Evolutionary conservation across 2,797 vertebrate genomes (phyloP), one percentile per base, ranked within the genome.

Genomic region (Balearica regulorum): DNA sequence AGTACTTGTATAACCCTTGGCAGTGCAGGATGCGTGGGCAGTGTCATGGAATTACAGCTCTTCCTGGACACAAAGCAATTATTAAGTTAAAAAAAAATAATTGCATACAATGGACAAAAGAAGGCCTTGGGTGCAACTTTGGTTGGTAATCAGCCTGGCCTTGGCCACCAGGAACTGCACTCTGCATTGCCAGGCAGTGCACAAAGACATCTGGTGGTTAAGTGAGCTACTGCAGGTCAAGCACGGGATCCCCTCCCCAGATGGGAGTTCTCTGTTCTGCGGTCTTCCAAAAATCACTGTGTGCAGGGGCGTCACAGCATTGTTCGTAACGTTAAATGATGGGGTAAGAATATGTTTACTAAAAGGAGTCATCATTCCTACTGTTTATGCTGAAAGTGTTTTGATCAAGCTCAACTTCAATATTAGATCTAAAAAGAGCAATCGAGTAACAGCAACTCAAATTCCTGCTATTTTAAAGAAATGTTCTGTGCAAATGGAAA

Each of bases 401-500:
- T 3, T n/a, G 11, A 18, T 55, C 26, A 11, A 60, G 66, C 24
- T 43, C 6, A 3, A 31, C 18, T 31, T 55, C 53, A 7, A 0
- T 15, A 3, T 15, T 33, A 1, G n/a, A 3, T 39, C 3, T 20
- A 21, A 16, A 55, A 61, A 54, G 29, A 44, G 13, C 16, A 20
- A 3, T 35, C 0, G 0, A 5, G 16, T 55, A 15, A 20, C 18
- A n/a, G n/a, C n/a, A 43, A 7, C 15, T 61, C 22, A 6, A 6
- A 5, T 58, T 31, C 37, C 31, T 49, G 16, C 1, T 33, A 6
- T 28, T 72, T 76, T 82, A 53, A 60, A 61, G 37, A 26, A 43
- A 12, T 26, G 5, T 5, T 58, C 29, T 41, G 12, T 76, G 41
- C 29, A 53, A 64, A 35, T 39, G 55, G 19, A 62, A 86, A 21